Evolutionary conservation across 2,888 invertebrate genomes (phyloP).

Genomic region (Polyommatus iphigenia): DNA sequence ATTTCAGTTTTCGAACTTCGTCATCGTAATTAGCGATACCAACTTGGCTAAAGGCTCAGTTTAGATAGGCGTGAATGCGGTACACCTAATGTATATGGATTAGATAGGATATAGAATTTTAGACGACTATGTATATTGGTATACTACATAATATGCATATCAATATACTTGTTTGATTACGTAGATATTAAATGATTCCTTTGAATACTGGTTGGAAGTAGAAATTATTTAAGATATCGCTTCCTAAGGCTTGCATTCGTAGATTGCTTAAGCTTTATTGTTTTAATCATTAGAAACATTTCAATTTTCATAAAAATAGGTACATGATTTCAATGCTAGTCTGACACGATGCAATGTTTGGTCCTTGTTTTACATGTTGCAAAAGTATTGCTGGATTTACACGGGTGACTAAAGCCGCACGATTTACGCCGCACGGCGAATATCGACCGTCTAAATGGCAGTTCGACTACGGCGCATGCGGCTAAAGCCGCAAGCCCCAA

Average conservation of each 20-base stretch:
- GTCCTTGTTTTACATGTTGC: no score
- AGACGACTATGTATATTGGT: neutral
- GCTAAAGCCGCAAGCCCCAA: no score
- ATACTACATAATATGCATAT: neutral
- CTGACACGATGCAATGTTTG: neutral
- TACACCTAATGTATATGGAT: conserved; percentile 11
- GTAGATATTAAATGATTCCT: conserved; percentile 39
- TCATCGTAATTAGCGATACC: neutral
- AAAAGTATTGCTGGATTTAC: no score
- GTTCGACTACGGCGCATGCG: no score
- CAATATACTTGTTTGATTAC: neutral
- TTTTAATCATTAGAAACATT: conserved; percentile 16
- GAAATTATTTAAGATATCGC: conserved; percentile 39
- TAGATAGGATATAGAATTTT: conserved; percentile 14
- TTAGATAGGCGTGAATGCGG: conserved; percentile 40
- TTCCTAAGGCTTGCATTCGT: conserved; percentile 41
- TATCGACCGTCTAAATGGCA: no score
- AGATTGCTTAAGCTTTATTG: conserved; percentile 26
- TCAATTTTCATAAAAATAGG: neutral
- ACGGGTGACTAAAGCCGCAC: no score
- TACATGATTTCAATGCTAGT: neutral
- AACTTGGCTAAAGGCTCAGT: neutral
- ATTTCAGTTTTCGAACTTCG: neutral
- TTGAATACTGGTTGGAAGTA: conserved; percentile 41
- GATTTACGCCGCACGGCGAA: no score